Evolutionary conservation across 2,797 vertebrate species (phyloP), one percentile per base, ranked within the genome.

Genomic region (Vespertilio murinus): DNA sequence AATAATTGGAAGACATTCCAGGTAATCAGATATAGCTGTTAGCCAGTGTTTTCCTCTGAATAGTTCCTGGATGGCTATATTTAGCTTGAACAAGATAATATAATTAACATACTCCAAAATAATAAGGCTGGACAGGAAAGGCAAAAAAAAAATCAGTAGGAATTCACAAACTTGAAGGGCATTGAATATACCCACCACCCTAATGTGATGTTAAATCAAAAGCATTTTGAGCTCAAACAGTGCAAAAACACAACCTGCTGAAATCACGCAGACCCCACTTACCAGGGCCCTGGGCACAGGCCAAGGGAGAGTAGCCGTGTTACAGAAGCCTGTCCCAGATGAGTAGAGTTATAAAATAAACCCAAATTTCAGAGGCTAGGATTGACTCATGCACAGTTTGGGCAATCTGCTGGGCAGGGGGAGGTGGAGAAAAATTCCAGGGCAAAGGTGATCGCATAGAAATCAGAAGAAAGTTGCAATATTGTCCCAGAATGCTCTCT

Each of bases 71-170:
- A 69, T 85, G 56, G 38, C 70, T 96, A 81, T 74, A 77, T 95
- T 95, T 80, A 94, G 80, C 90, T 74, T 90, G 64, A 93, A 79
- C 17, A 90, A 84, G 78, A 94, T 90, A 93, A 93, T 78, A 54
- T 71, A 94, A 90, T 92, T 93, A 92, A 79, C 70, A 86, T 82
- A 52, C 85, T 91, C 79, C 88, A 28, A 95, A 94, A 96, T 85
- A 90, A 85, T 86, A 85, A 75, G 3, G 47, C 73, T 75, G 84
- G 45, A 73, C 9, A 71, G 30, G 70, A 95, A 83, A 93, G 17
- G 65, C 77, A 85, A 94, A 85, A 65, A 88, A 65, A 93, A 88
- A 95, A 45, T 1, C 20, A 75, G 61, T 80, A 83, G 88, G 42
- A 93, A 94, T 88, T 90, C 61, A 83, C 45, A 87, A 22, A 77